A percentile compares a stretch with the other conserved stretches of the same genome.
These are phyloP conservation scores for Cryptocephalus moraei DNA, from an alignment of 2,888 invertebrate genomes.

Conservation along the genomic window DNA sequence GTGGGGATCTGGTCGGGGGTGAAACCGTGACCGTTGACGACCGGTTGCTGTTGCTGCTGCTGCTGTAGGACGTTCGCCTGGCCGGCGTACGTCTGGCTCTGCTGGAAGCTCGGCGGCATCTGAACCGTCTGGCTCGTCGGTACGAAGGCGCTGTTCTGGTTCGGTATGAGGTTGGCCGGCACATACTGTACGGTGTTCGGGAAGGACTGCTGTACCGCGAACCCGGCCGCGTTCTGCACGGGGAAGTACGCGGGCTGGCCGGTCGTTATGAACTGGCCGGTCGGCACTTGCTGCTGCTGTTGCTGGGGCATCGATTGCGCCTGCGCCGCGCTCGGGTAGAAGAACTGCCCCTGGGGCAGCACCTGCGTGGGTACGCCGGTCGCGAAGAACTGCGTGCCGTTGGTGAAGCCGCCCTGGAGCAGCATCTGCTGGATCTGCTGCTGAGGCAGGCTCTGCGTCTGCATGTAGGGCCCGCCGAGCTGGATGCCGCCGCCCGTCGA, in stretches of 20 bases:
- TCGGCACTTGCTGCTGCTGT: conserved; percentile 27
- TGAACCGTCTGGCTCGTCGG: conserved; percentile 33
- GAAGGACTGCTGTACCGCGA: conserved; percentile 26
- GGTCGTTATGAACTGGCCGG: conserved; percentile 28
- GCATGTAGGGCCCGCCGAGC: conserved; percentile 28
- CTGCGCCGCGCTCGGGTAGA: conserved; percentile 34
- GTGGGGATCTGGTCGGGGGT: conserved; percentile 28
- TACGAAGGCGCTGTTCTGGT: conserved; percentile 35
- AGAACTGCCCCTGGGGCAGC: conserved; percentile 25
- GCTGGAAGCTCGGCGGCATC: conserved; percentile 30
- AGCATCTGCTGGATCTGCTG: conserved; percentile 39
- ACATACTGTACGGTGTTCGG: conserved; percentile 32
- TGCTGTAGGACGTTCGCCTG: conserved; percentile 27
- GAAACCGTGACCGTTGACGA: conserved; percentile 34
- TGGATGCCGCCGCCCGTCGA: conserved; percentile 27
- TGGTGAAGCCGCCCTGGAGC: conserved; percentile 32
- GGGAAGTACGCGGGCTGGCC: conserved; percentile 27
- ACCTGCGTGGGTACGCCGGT: conserved; percentile 31
- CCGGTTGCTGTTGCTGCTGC: conserved; percentile 21
- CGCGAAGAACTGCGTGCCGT: conserved; percentile 25
- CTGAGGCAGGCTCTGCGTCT: conserved; percentile 40
- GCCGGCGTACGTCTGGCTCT: conserved; percentile 34
- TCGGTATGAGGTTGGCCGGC: conserved; percentile 32
- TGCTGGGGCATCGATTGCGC: conserved; percentile 29
- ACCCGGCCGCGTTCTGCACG: conserved; percentile 24